Base-by-base conservation (phyloP, 2,113 vertebrate species). In the Myotis davidii region DNA sequence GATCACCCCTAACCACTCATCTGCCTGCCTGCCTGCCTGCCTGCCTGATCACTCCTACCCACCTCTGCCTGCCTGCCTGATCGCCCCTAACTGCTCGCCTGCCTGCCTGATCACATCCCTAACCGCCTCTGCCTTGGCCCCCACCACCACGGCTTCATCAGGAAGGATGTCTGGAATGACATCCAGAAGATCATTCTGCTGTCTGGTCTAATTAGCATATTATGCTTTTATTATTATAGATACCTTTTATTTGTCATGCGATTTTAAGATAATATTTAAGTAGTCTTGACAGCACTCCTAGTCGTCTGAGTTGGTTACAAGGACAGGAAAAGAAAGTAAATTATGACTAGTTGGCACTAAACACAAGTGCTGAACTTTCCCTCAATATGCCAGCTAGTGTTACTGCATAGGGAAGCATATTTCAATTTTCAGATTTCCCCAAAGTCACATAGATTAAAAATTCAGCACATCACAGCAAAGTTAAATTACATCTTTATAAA, bases 361-460 rank as follows among this genome's bases (percentile, higher is more conserved):
- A 97, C 78, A 79, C 50, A 61, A 95, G 90, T 76, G 37, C 39
- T 42, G n/a, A 72, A 21, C 23, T 78, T 92, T 83, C 69, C 34
- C 37, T 94, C 88, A 39, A 45, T 59, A 74, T 39, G 54, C 52
- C 45, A 64, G 32, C 78, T 67, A 52, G 32, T 65, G 2, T 85
- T 77, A 34, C 70, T 73, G 18, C 20, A 32, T 39, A 77, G 18
- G 50, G 50, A 89, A 52, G 23, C 27, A 64, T 50, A 70, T 86
- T 97, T 50, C 50, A 82, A 64, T 48, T 94, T 94, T 90, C 59
- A 85, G 18, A 67, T 88, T 89, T 97, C 78, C 78, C 70, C 13
- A 20, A 76, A 94, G 79, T 91, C 74, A 70, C 25, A 91, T 21
- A 95, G 65, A 50, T 78, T 86, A 77, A 92, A 96, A 88, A 34